Base-by-base conservation (phyloP, 2,113 vertebrate genomes). In the Erythrocercus mccallii region DNA sequence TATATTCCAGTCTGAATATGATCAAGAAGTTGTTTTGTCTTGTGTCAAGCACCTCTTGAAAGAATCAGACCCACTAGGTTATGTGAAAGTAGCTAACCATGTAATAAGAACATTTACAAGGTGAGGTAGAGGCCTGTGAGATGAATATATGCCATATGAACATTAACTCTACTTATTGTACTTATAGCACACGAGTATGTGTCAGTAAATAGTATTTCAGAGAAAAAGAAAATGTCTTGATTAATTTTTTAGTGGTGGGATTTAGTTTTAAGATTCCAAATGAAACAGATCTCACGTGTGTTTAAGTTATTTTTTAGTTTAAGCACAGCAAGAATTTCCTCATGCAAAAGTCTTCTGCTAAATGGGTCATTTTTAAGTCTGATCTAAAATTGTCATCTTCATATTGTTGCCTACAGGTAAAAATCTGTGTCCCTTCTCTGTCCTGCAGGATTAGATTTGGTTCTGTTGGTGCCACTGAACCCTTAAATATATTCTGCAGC, bases 401-500 rank as follows among this genome's bases (percentile, higher is more conserved):
- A 72, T 71, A 76, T 86, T 82, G 54, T 86, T 12, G 81, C 87
- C 70, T 91, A 70, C 35, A 91, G 87, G 74, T 90, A 83, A 94
- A 95, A 95, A 89, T 81, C 70, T 93, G 66, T 94, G 66, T 86
- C 50, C 33, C 42, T 91, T 73, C 84, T 90, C 58, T 85, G 81
- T 91, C 81, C 78, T 72, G 30, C 17, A 92, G 84, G 38, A 91
- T 92, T 91, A 95, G 38, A 57, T 77, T 69, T 92, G 45, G 35
- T 91, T 96, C 44, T 82, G 17, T 82, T 85, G 56, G 66, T 83
- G 68, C 68, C 82, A 90, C 33, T 91, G 78, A 96, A 93, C 64
- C 85, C 50, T 96, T 93, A 94, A 94, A 87, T 77, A 42, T n/a
- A 77, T 94, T 95, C 72, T 90, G 62, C 27, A 79, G 24, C 66